Conservation (phyloP, 2,797 vertebrate species). For the Myotis planiceps region DNA sequence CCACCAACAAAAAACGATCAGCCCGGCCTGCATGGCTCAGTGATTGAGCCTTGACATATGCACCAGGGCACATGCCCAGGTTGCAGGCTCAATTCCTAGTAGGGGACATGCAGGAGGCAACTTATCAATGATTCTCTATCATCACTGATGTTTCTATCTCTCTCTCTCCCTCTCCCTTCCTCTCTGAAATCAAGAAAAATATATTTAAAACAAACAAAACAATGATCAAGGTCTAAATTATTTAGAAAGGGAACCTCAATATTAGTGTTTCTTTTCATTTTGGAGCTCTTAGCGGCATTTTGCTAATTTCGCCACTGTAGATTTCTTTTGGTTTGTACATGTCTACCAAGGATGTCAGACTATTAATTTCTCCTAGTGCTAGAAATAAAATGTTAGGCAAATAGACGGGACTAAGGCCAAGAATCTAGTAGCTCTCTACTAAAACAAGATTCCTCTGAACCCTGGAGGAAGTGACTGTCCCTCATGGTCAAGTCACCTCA, state of each 20-base stretch:
- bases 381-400: constrained; percentile 13
- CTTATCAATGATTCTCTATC: too few species aligned
- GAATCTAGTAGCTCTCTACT: neutral
- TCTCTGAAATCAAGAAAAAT: too few species aligned
- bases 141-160: too few species aligned
- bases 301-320: neutral
- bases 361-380: neutral
- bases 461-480: neutral
- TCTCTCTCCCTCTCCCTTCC: too few species aligned
- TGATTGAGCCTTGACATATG: too few species aligned
- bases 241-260: neutral
- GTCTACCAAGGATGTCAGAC: neutral
- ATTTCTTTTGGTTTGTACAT: neutral
- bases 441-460: neutral
- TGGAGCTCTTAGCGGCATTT: neutral
- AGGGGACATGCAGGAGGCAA: too few species aligned
- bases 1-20: neutral
- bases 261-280: neutral
- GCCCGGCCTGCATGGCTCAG: too few species aligned
- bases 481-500: neutral
- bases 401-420: neutral
- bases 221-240: neutral
- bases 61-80: too few species aligned
- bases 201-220: too few species aligned
- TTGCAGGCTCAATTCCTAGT: too few species aligned